Evolutionary conservation across 2,113 vertebrate species (phyloP).

Genomic region (human (Homo sapiens)): DNA sequence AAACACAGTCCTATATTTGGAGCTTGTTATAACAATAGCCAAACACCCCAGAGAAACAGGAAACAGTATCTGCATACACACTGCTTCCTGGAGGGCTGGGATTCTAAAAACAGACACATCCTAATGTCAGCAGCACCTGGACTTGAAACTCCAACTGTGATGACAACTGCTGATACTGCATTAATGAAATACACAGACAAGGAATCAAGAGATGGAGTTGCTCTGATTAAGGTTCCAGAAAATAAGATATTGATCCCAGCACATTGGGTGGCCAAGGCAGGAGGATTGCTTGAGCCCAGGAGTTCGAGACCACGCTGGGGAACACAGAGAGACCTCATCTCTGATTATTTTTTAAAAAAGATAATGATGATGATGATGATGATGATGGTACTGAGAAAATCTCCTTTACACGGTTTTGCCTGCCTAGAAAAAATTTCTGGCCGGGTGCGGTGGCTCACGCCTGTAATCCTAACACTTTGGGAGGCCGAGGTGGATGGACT

Average conservation of each 20-base stretch:
- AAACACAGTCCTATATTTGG: not conserved
- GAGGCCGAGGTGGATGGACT: too few species aligned
- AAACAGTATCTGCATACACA: not conserved
- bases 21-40: not conserved
- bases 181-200: fast-evolving
- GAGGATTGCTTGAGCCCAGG: too few species aligned
- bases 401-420: not conserved
- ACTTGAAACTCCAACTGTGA: not conserved
- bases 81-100: not conserved
- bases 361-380: too few species aligned
- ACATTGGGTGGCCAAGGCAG: too few species aligned
- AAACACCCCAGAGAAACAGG: not conserved
- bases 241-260: not conserved
- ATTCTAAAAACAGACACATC: not conserved
- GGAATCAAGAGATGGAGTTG: not conserved
- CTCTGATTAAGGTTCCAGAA: not conserved
- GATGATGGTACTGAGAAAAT: not conserved
- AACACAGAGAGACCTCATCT: too few species aligned
- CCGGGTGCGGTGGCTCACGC: too few species aligned
- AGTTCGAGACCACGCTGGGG: too few species aligned
- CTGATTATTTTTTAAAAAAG: too few species aligned
- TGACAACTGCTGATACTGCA: too few species aligned
- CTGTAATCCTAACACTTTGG: too few species aligned
- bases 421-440: not conserved
- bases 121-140: not conserved